Base-by-base conservation (phyloP, 2,888 invertebrate species). In the Apamea epomidion region DNA sequence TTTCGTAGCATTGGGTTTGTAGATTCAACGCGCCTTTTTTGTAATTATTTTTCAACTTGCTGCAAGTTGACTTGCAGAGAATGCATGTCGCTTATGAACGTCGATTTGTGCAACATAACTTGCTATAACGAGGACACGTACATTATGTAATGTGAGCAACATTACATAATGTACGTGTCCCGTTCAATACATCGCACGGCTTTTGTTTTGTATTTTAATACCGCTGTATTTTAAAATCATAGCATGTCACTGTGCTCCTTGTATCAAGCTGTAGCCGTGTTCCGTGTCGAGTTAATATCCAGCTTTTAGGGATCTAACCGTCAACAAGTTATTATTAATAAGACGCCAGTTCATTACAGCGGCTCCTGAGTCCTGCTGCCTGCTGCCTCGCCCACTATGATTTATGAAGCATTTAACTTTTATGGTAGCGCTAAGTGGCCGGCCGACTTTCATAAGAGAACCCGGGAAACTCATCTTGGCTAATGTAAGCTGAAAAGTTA, bases 321-420 rank as follows among this genome's bases (percentile, higher is more conserved):
- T 91, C 92, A 91, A 91, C 91, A 87, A 87, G 82, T 86, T 88
- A 87, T 88, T 94, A 93, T 94, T 96, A 95, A 95, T 94, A 95
- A 95, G 93, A 91, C 92, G 93, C 89, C 93, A 90, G 95, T 95
- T 95, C 93, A 95, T 95, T 95, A 94, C 89, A 83, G 82, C 88
- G 81, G 91, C 90, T 89, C 92, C 79, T 76, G 78, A 80, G 80
- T 84, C 60, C 68, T 86, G 54, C 42, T 92, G 94, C 67, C 64
- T 86, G 51, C 60, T 92, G 94, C 93, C 94, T 89, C 92, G 93
- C 91, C 91, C 90, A 91, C 93, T 91, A 94, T 96, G 96, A 96
- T 96, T 96, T 96, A 96, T 95, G 93, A 91, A 89, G 92, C 95
- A 95, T 96, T 96, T 95, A 95, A 96, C 95, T 96, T 96, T 96